A percentile compares a stretch with the other conserved stretches of the same genome.
phyloP scores from a whole-genome alignment of 2,888 invertebrate genomes.

The Anoncus sp. region DNA sequence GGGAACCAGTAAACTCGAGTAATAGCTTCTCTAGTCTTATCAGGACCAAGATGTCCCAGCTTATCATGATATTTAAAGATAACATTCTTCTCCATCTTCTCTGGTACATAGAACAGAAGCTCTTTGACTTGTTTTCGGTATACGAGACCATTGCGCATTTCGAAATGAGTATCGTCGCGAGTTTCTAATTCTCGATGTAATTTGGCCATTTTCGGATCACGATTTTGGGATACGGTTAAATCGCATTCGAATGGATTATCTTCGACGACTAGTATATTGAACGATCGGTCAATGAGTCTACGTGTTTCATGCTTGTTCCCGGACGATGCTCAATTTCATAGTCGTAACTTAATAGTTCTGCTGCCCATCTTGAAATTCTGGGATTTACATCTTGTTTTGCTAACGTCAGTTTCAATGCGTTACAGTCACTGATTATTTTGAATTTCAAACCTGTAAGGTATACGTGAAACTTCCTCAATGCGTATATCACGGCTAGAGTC shows the following conservation, averaged over 20 bases:
- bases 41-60: conserved; percentile 61
- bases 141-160: background rate
- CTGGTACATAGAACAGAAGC: too few relatives aligned
- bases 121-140: background rate
- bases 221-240: background rate
- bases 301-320: conserved; percentile 68
- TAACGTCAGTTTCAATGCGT: conserved; percentile 69
- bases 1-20: conserved; percentile 56
- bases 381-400: conserved; percentile 73
- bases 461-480: conserved; percentile 69
- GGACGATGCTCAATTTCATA: conserved; percentile 68
- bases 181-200: background rate
- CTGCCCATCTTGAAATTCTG: conserved; percentile 72
- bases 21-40: conserved; percentile 58
- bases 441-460: conserved; percentile 71
- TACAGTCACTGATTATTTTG: conserved; percentile 74
- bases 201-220: background rate
- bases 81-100: too few relatives aligned
- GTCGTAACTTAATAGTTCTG: conserved; percentile 68
- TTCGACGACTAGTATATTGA: background rate
- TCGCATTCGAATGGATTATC: background rate
- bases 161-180: too few relatives aligned
- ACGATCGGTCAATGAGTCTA: conserved; percentile 71
- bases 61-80: conserved; percentile 61
- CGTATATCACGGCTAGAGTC: conserved; percentile 64